Evolutionary conservation across 2,888 invertebrate species (phyloP), one percentile per base, ranked within the genome.

Genomic region (Catocala nupta): DNA sequence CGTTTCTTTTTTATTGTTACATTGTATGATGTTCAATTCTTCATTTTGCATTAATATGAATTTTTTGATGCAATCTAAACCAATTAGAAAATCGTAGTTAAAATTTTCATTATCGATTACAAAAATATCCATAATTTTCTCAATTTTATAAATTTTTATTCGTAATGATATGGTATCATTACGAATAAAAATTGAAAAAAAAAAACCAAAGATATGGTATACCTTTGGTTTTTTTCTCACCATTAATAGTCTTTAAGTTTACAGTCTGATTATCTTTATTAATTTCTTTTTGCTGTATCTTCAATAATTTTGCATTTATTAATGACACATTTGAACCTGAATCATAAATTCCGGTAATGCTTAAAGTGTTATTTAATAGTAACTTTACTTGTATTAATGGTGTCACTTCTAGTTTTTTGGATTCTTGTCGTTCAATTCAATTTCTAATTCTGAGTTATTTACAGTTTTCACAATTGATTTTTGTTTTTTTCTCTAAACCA

Each of bases 391-490:
- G 59, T 0, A 65, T 65, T 44, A 68, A 75, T 72, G 77, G 72
- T 56, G 75, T 51, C 2, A 70, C 45, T 51, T 66, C 13, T 64
- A 48, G 77, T 74, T 78, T 75, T 79, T 65, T 59, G 39, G 39
- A 13, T 55, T n/a, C 5, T 9, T 33, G 36, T 64, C 25, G 39
- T 56, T 59, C 48, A 56, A 39, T 0, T 11, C 9, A 36, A 36
- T 36, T 36, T 36, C 36, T 36, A 36, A 36, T 7, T 36, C 7
- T 5, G 36, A 36, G 36, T 36, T 36, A 7, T 36, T 36, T 36
- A 36, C 36, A 36, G 36, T 36, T 36, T 36, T 36, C 7, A 36
- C 36, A 7, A 36, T 7, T 5, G 36, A 5, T 36, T 36, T 36
- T 36, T 36, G 36, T 5, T 36, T 36, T 36, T 36, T 7, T 36